These are phyloP conservation scores for Microctenopoma steveboyesi DNA, from an alignment of 2,797 vertebrate genomes.

Conservation along the genomic window DNA sequence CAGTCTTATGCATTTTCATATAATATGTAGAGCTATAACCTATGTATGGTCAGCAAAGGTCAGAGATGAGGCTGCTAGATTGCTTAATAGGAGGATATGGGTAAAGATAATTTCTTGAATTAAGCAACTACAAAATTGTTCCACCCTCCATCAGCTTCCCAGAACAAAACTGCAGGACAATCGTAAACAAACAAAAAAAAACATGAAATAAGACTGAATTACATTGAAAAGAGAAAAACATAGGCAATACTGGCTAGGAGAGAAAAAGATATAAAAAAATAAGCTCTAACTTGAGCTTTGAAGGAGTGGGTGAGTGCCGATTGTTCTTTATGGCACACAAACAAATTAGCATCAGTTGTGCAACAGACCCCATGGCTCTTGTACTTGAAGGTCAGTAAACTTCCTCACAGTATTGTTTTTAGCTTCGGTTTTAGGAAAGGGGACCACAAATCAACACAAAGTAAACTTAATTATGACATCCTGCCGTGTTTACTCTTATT, in stretches of 20 bases:
- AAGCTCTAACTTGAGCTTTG: slow-evolving; percentile 7
- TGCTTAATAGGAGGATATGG: too few relatives aligned
- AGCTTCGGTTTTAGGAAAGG: slow-evolving; percentile 31
- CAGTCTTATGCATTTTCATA: neutral
- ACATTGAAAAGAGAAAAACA: neutral
- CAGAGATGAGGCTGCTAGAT: too few relatives aligned
- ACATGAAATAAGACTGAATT: too few relatives aligned
- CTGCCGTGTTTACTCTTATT: slow-evolving; percentile 38
- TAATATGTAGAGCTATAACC: neutral
- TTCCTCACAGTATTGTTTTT: slow-evolving; percentile 54
- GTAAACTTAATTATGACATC: slow-evolving; percentile 44
- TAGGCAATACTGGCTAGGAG: neutral
- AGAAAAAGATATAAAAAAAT: slow-evolving; percentile 15
- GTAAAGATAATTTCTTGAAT: too few relatives aligned
- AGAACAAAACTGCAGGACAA: too few relatives aligned
- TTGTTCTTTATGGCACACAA: slow-evolving; percentile 21
- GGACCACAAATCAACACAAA: slow-evolving; percentile 60
- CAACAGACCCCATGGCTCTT: slow-evolving; percentile 50
- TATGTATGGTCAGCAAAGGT: too few relatives aligned
- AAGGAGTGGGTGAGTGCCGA: slow-evolving; percentile 19
- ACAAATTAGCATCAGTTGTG: slow-evolving; percentile 60
- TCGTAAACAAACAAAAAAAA: neutral
- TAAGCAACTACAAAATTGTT: too few relatives aligned
- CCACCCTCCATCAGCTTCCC: too few relatives aligned
- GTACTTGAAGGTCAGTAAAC: slow-evolving; percentile 70